Conservation (phyloP, 2,113 vertebrate species). For the Antechinus flavipes region DNA sequence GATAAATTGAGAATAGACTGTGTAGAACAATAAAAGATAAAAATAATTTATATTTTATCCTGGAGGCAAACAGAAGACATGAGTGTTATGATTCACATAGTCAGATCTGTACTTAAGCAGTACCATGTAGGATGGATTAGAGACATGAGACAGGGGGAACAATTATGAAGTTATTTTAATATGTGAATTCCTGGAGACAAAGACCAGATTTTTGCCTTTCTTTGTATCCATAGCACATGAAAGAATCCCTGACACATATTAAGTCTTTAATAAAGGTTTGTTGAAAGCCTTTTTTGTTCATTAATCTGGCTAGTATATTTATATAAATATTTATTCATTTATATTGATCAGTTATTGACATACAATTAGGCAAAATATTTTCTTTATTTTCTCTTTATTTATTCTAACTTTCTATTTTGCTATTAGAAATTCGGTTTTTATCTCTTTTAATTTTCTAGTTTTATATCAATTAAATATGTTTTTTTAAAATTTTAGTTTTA, state of each 20-base stretch:
- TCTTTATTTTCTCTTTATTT: not conserved
- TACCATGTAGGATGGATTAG: not conserved
- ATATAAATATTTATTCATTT: not conserved
- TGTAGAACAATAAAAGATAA: not conserved
- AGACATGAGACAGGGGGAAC: not conserved
- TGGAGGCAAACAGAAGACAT: not conserved
- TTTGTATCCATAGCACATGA: not conserved
- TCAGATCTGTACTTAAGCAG: not conserved
- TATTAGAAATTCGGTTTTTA: not conserved
- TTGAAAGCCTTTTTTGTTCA: not conserved
- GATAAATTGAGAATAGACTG: not conserved
- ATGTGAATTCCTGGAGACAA: not conserved
- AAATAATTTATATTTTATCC: not conserved
- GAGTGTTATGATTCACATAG: not conserved
- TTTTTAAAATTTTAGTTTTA: not conserved
- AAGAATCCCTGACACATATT: not conserved
- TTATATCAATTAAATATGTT: not conserved
- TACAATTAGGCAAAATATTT: not conserved
- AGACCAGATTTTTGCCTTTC: not conserved
- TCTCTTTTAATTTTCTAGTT: not conserved
- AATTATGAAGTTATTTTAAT: not conserved
- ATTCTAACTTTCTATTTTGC: not conserved
- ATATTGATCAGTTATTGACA: not conserved
- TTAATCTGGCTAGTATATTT: not conserved
- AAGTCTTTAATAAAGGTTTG: not conserved